Conservation (phyloP, 2,113 vertebrate species). For the Thunnus thynnus region DNA sequence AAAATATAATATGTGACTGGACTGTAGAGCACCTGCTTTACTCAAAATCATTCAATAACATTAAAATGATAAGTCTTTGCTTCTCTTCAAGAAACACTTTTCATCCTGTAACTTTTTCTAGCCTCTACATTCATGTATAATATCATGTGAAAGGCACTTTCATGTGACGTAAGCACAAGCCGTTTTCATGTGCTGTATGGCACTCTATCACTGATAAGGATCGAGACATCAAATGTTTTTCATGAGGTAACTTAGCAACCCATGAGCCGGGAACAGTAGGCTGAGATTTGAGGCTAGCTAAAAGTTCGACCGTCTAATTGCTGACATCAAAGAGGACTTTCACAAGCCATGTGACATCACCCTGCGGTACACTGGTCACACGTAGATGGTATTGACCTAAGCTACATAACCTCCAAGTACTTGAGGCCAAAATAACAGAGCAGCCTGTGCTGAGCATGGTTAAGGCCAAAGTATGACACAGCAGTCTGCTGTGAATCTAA, state of each 20-base stretch:
- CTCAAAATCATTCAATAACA: not conserved
- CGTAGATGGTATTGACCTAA: slow-evolving; percentile 66
- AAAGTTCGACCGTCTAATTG: slow-evolving; percentile 56
- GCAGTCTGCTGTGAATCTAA: slow-evolving; percentile 10
- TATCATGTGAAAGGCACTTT: slow-evolving; percentile 31
- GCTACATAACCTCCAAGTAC: slow-evolving; percentile 69
- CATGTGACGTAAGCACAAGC: slow-evolving; percentile 23
- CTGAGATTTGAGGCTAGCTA: slow-evolving; percentile 41
- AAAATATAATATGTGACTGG: too few species aligned
- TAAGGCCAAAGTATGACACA: slow-evolving; percentile 46
- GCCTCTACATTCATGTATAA: not conserved
- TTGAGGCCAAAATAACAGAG: slow-evolving; percentile 72
- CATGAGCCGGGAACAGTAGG: slow-evolving; percentile 25
- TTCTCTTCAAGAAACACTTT: not conserved
- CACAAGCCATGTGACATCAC: slow-evolving; percentile 77
- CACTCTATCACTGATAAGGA: slow-evolving; percentile 62
- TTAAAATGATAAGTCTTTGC: not conserved
- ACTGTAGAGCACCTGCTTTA: too few species aligned
- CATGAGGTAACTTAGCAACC: slow-evolving; percentile 65
- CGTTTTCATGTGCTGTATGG: slow-evolving; percentile 21
- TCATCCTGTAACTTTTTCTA: not conserved
- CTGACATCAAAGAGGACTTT: slow-evolving; percentile 77
- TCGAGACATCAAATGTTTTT: slow-evolving; percentile 67
- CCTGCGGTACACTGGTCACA: slow-evolving; percentile 54
- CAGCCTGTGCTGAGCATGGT: slow-evolving; percentile 30